Evolutionary conservation across 1,140 invertebrate genomes (phyloP), one percentile per base, ranked within the genome.

Genomic region (Armadillidium nasatum): DNA sequence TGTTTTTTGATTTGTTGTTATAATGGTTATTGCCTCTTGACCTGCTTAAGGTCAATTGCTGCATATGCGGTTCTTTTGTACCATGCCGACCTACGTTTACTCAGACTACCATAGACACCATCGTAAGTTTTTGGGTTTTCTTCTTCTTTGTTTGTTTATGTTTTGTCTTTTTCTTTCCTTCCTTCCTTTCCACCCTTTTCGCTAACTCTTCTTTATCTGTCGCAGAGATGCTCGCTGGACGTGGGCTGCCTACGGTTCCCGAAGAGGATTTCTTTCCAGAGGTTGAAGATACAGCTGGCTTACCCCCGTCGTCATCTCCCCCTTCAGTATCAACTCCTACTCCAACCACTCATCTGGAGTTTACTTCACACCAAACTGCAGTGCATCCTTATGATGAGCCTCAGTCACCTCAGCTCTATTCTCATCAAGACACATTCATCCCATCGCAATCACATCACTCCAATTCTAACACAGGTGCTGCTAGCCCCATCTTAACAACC

Each of bases 211-310:
- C 45, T 70, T 44, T 46, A 46, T 66, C 60, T 76, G 54, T 74
- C 78, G 33, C 79, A 80, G 79, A 80, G 69, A 78, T 80, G 77
- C 75, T 80, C 71, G 79, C 74, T 7, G 79, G 75, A 2, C 79
- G 76, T 33, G 76, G 74, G 23, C 73, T 80, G 23, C 72, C 79
- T 7, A 70, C 79, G 13, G 79, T 80, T 7, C 79, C 79, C 4
- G 79, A 80, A 50, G 79, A 80, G 67, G 79, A 80, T 54, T 76
- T 80, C 50, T 75, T 78, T 72, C 72, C 79, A 15, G 74, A 78
- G 11, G 79, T 78, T 15, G 79, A 71, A 13, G 77, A 78, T 23
- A 70, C 77, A 3, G 71, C 77, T 3, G 77, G 75, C n/a, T 50
- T 78, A 9, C 79, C 77, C n/a, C 75, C 77, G 9, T 11, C 75